phyloP scores from a whole-genome alignment of 2,797 vertebrate species.

The Neolamprologus multifasciatus region DNA sequence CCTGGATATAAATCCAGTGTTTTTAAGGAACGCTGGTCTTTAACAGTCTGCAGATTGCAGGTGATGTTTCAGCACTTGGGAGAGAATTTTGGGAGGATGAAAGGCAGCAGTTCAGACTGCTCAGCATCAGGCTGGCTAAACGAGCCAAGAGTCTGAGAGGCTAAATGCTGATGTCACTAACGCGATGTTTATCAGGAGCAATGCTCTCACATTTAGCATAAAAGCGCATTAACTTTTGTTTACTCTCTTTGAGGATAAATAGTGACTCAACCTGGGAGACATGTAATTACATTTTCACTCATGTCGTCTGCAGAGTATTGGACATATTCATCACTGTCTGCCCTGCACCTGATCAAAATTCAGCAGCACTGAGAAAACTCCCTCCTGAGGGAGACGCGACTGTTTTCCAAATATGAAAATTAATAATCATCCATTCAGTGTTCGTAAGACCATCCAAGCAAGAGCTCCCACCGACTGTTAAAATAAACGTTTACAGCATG shows the following conservation, averaged over 20 bases:
- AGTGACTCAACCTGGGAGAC: background rate
- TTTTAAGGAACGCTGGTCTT: background rate
- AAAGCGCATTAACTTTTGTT: background rate
- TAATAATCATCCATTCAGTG: background rate
- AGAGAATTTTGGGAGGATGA: background rate
- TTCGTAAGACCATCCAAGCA: background rate
- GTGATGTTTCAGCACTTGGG: background rate
- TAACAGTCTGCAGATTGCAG: background rate
- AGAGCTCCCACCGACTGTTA: background rate
- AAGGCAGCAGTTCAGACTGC: background rate
- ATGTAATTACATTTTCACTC: background rate
- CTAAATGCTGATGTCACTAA: background rate
- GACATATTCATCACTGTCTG: background rate
- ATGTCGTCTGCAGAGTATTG: background rate
- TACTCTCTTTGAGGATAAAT: background rate
- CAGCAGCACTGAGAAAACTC: background rate
- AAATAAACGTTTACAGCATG: background rate
- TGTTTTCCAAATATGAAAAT: background rate
- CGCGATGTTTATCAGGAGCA: background rate
- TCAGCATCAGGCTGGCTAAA: background rate
- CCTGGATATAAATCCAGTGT: background rate
- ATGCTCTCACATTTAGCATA: background rate
- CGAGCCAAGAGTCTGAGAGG: background rate
- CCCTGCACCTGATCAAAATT: background rate
- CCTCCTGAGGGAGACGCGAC: background rate